A percentile compares a stretch with the other conserved stretches of the same genome.
Conservation (phyloP, 2,113 vertebrate genomes). For the Turnix velox region DNA sequence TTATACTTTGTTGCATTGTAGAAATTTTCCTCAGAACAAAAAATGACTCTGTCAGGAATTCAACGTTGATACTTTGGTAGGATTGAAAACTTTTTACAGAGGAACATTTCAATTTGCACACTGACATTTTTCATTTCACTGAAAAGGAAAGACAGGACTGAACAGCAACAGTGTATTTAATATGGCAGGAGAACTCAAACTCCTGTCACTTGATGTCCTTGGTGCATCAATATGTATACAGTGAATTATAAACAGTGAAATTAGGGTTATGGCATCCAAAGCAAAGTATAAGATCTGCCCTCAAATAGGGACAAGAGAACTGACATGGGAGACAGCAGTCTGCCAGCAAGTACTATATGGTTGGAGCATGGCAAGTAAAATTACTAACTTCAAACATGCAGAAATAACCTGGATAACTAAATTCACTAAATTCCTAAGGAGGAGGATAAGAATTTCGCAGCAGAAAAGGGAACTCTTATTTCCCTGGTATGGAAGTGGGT, state of each 20-base stretch:
- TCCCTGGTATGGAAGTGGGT: neutral
- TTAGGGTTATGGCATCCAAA: neutral
- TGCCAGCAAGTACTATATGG: neutral
- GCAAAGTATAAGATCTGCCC: neutral
- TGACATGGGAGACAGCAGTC: neutral
- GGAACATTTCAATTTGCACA: neutral
- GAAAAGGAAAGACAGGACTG: neutral
- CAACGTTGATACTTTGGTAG: neutral
- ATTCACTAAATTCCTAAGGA: too few species aligned
- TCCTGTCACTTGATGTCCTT: neutral
- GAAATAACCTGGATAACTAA: neutral
- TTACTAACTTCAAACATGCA: neutral
- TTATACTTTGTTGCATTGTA: neutral
- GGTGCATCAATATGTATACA: neutral
- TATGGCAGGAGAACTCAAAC: neutral
- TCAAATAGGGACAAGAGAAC: neutral
- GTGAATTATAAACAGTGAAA: neutral
- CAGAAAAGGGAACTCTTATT: neutral
- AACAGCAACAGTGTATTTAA: neutral
- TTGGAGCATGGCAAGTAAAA: neutral
- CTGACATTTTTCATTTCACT: neutral
- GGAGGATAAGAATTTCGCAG: neutral
- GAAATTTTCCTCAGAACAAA: neutral
- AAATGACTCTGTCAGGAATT: neutral
- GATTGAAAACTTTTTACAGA: neutral